These are phyloP conservation scores for Eutolmus rufibarbis DNA, from an alignment of 2,888 invertebrate species.

Conservation along the genomic window DNA sequence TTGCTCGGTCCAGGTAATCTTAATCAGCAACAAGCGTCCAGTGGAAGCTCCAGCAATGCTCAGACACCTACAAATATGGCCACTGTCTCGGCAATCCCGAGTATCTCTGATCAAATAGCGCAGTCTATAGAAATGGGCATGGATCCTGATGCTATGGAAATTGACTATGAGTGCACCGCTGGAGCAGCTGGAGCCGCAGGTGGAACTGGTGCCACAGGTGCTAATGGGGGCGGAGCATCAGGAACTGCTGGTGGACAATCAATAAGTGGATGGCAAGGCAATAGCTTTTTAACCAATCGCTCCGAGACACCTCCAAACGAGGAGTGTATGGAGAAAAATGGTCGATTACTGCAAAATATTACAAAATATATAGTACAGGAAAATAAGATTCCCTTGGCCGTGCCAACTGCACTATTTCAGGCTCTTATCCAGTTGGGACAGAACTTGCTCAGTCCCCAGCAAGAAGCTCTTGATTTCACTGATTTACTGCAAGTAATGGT, in stretches of 20 bases:
- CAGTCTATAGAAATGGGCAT: slow-evolving; percentile 53
- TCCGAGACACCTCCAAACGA: slow-evolving; percentile 60
- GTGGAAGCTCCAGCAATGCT: slow-evolving; percentile 64
- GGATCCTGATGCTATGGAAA: slow-evolving; percentile 60
- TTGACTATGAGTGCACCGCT: slow-evolving; percentile 62
- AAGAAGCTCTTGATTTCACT: slow-evolving; percentile 77
- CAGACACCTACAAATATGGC: slow-evolving; percentile 66
- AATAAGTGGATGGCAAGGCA: slow-evolving; percentile 59
- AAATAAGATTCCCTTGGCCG: slow-evolving; percentile 59
- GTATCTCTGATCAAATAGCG: slow-evolving; percentile 60
- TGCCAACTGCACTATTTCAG: slow-evolving; percentile 68
- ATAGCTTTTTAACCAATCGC: slow-evolving; percentile 64
- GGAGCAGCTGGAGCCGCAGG: slow-evolving; percentile 52
- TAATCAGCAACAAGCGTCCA: slow-evolving; percentile 57
- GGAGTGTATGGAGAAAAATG: slow-evolving; percentile 69
- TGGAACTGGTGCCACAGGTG: slow-evolving; percentile 57
- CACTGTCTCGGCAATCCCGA: slow-evolving; percentile 61
- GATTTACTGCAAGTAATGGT: slow-evolving; percentile 82
- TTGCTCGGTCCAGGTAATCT: slow-evolving; percentile 67
- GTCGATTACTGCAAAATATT: slow-evolving; percentile 73
- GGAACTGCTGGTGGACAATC: slow-evolving; percentile 46
- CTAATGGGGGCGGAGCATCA: slow-evolving; percentile 56
- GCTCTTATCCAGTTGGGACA: slow-evolving; percentile 78
- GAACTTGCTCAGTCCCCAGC: slow-evolving; percentile 69
- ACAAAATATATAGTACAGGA: slow-evolving; percentile 78